phyloP scores from a whole-genome alignment of 2,797 vertebrate species.

The Anguilla anguilla region DNA sequence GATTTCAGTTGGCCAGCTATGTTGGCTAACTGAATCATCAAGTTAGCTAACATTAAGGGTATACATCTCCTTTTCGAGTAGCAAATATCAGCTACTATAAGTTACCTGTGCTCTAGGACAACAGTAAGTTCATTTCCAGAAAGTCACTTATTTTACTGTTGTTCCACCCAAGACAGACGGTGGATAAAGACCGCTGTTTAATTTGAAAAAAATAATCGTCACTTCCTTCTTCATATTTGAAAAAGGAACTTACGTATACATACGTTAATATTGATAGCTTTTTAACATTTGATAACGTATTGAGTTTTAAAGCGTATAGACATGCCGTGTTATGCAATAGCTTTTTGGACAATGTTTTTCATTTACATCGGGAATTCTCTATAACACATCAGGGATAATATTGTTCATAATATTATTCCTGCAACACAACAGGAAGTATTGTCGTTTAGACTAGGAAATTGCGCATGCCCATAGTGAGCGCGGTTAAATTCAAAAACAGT shows the following conservation, averaged over 20 bases:
- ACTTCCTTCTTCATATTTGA: neutral
- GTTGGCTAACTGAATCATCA: no score
- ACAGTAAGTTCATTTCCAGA: neutral
- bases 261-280: neutral
- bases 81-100: neutral
- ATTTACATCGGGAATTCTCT: neutral
- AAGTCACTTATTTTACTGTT: neutral
- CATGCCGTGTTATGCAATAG: neutral
- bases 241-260: neutral
- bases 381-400: neutral
- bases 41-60: no score
- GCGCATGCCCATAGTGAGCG: conserved; percentile 62
- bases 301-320: neutral
- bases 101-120: neutral
- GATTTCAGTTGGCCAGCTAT: no score
- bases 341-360: neutral
- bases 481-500: conserved; percentile 73
- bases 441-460: neutral
- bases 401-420: neutral
- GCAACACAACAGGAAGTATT: neutral
- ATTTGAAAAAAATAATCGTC: neutral
- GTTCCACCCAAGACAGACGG: neutral
- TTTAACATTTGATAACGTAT: neutral
- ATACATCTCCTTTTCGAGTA: no score
- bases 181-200: neutral